Percentiles rank a stretch among this genome's conserved stretches.
These are phyloP conservation scores for Siniperca undulata DNA, from an alignment of 2,797 vertebrate genomes.

Conservation along the genomic window DNA sequence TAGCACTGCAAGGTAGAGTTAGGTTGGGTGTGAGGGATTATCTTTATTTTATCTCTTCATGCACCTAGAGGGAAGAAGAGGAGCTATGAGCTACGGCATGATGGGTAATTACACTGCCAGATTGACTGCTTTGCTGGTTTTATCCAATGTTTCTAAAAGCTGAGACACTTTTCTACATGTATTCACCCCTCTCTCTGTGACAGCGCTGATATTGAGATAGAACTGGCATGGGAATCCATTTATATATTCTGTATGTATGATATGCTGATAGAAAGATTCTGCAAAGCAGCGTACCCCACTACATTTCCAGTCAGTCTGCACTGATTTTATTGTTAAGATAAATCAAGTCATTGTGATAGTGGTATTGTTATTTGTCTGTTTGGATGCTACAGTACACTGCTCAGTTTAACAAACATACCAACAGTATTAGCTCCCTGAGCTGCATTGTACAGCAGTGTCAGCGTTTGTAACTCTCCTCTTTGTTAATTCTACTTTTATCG, in stretches of 20 bases:
- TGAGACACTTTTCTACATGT: conserved; percentile 33
- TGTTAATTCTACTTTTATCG: conserved; percentile 25
- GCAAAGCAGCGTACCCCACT: conserved; percentile 5
- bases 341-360: not conserved
- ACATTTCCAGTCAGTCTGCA: conserved; percentile 13
- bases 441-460: not conserved
- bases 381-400: not conserved
- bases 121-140: conserved; percentile 52
- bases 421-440: not conserved
- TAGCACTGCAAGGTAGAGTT: conserved; percentile 15
- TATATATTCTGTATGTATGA: conserved; percentile 12
- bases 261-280: conserved; percentile 36
- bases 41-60: conserved; percentile 63
- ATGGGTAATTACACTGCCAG: conserved; percentile 63
- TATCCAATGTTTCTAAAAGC: conserved; percentile 38
- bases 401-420: conserved; percentile 24
- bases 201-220: conserved; percentile 26
- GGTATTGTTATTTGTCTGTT: conserved; percentile 20
- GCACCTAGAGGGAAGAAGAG: conserved; percentile 44
- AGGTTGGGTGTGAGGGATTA: conserved; percentile 53
- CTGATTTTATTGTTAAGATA: conserved; percentile 6
- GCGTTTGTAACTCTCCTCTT: not conserved
- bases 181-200: conserved; percentile 14
- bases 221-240: conserved; percentile 27
- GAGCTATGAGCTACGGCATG: conserved; percentile 37